Base-by-base conservation (phyloP, 2,888 invertebrate species). In the Junonia oenone region DNA sequence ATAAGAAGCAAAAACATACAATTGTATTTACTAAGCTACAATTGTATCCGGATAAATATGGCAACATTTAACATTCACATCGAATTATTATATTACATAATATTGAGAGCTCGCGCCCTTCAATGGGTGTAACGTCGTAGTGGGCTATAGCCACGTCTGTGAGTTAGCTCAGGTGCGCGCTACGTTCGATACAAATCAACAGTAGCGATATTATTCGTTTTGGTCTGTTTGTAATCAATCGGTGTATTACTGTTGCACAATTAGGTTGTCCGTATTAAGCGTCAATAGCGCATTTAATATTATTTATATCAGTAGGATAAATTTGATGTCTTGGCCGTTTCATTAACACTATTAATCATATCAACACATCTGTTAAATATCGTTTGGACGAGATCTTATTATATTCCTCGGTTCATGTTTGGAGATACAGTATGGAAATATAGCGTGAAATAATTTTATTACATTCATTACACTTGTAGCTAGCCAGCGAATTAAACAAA, bases 11-110 rank as follows among this genome's bases (percentile, higher is more conserved):
- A 59, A 56, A 50, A 59, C 47, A 59, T 45, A 56, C 56, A 59
- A 54, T 59, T 51, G 59, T 56, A 46, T 53, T 54, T 37, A 53
- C 59, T 59, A 59, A 54, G 53, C 59, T 56, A 59, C 59, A 59
- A 51, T 59, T 51, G 59, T 56, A 54, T 56, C 53, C 51, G 59
- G 59, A 56, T 56, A 59, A 31, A 51, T 59, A 59, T 59, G 59
- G 59, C 59, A 60, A 60, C 59, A 57, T 60, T 59, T 60, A 60
- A 57, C 56, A 59, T 53, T 59, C 56, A 61, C 60, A 55, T 58
- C 55, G 55, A 58, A 55, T 57, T 48, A 54, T 43, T 60, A 56
- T 61, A 61, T 55, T 58, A 57, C 33, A 52, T 55, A 60, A 45
- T 29, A 56, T 31, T 15, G 48, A 14, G 56, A 46, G 51, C 47